Evolutionary conservation across 2,888 invertebrate genomes (phyloP).

Genomic region (Parnassius glacialis): DNA sequence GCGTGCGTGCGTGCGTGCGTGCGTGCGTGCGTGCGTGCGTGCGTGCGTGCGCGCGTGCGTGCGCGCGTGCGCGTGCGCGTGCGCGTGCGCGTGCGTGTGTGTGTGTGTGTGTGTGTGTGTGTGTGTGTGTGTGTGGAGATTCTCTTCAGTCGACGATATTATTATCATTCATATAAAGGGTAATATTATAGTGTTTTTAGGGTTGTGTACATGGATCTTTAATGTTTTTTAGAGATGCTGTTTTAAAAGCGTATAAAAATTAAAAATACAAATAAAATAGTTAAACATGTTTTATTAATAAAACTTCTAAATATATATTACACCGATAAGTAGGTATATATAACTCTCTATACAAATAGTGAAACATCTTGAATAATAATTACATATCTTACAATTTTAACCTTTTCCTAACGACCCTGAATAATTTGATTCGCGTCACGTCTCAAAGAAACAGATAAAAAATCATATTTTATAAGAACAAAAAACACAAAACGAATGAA

Average conservation of each 20-base stretch:
- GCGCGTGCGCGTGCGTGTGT: too few species aligned
- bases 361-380: conserved; percentile 40
- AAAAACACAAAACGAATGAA: background rate
- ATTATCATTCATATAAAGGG: too few species aligned
- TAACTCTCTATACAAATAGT: conserved; percentile 72
- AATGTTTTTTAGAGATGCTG: too few species aligned
- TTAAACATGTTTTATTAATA: conserved; percentile 67
- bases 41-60: too few species aligned
- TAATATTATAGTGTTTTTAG: too few species aligned
- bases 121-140: too few species aligned
- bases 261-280: conserved; percentile 27
- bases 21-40: too few species aligned
- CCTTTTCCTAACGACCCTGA: conserved; percentile 34
- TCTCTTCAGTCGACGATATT: too few species aligned
- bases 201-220: too few species aligned
- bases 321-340: conserved; percentile 57
- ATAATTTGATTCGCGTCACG: conserved; percentile 20
- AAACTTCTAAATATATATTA: conserved; percentile 65
- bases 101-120: too few species aligned
- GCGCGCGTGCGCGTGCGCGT: too few species aligned
- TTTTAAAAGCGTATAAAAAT: background rate
- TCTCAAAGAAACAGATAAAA: background rate
- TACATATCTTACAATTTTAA: conserved; percentile 39
- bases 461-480: conserved; percentile 1
- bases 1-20: too few species aligned